Evolutionary conservation across 2,888 invertebrate genomes (phyloP).

Genomic region (Chrysomela aeneicollis): DNA sequence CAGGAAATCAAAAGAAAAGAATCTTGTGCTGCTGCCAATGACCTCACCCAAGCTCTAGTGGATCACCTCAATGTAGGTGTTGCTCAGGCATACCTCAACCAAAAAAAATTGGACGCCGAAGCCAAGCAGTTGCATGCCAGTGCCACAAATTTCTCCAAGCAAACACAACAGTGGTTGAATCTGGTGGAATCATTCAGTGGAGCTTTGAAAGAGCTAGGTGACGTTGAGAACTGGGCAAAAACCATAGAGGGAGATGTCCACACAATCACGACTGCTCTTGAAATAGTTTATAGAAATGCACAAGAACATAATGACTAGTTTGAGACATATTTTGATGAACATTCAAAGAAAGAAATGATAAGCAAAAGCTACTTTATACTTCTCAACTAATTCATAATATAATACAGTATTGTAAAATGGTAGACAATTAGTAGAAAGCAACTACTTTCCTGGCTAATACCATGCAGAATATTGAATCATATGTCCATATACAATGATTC

Average conservation of each 20-base stretch:
- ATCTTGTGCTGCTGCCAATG: slow-evolving; percentile 90
- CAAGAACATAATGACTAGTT: slow-evolving; percentile 54
- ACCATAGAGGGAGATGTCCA: slow-evolving; percentile 97
- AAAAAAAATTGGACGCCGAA: slow-evolving; percentile 96
- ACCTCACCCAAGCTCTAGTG: slow-evolving; percentile 90
- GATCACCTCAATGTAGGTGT: slow-evolving; percentile 98
- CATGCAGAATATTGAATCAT: no score
- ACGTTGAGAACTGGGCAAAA: slow-evolving; percentile 98
- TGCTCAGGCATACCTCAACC: slow-evolving; percentile 97
- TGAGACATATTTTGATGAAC: no score
- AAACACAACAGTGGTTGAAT: slow-evolving; percentile 96
- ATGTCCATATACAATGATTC: no score
- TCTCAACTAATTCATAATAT: no score
- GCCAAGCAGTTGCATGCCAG: slow-evolving; percentile 94
- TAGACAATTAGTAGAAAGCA: no score
- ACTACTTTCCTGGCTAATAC: no score
- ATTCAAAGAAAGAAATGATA: no score
- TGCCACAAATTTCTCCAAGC: slow-evolving; percentile 93
- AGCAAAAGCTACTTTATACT: no score
- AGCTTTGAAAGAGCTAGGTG: slow-evolving; percentile 94
- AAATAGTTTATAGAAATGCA: slow-evolving; percentile 88
- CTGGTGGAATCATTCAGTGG: slow-evolving; percentile 88
- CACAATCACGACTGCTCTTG: slow-evolving; percentile 89
- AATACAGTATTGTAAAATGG: no score
- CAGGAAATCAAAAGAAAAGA: slow-evolving; percentile 94